phyloP scores from a whole-genome alignment of 2,113 vertebrate species.

The Leptobrachium leishanense region DNA sequence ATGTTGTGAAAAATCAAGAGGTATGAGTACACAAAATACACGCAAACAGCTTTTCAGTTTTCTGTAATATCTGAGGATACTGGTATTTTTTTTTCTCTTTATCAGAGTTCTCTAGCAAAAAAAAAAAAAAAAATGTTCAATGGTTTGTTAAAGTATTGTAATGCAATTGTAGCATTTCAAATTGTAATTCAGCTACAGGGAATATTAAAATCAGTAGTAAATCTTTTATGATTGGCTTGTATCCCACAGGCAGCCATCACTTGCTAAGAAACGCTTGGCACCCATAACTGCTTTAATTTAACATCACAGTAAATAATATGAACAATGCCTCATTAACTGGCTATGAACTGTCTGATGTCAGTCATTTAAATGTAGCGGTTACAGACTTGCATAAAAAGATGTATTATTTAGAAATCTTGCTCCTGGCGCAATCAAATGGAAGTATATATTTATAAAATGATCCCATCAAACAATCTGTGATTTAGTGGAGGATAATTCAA shows the following conservation, averaged over 20 bases:
- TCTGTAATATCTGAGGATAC: too few species aligned
- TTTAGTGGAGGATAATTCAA: conserved; percentile 27
- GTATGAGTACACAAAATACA: too few species aligned
- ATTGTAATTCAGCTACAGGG: conserved; percentile 31
- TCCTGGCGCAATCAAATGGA: background rate
- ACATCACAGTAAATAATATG: conserved; percentile 24
- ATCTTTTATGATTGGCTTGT: conserved; percentile 38
- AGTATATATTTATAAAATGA: background rate
- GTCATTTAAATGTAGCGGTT: conserved; percentile 12
- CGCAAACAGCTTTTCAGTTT: too few species aligned
- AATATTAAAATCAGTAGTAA: conserved; percentile 36
- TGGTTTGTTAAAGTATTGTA: too few species aligned
- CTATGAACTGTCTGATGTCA: background rate
- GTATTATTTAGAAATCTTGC: background rate
- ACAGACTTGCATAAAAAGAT: background rate
- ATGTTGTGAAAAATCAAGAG: too few species aligned
- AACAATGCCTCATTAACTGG: conserved; percentile 26
- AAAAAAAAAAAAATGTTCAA: too few species aligned
- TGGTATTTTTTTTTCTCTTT: too few species aligned
- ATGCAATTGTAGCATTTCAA: background rate
- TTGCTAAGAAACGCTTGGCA: conserved; percentile 12
- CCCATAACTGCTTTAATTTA: conserved; percentile 26
- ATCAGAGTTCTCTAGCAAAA: too few species aligned
- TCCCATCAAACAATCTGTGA: background rate
- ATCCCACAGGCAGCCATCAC: conserved; percentile 24